phyloP scores from a whole-genome alignment of 2,888 invertebrate species.

The Mongoloraphidia duomilia region DNA sequence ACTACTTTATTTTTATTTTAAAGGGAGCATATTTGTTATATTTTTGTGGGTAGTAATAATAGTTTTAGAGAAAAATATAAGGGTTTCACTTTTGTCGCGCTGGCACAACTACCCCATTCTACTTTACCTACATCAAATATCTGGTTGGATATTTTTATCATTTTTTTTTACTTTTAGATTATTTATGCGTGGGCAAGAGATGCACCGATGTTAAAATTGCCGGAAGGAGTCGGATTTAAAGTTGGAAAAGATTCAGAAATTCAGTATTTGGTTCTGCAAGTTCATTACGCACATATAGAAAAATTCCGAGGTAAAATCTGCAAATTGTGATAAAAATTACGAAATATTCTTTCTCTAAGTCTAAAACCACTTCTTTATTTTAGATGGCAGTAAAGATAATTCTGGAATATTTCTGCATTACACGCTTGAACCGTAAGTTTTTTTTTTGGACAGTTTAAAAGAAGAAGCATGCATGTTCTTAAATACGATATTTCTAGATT shows the following conservation, averaged over 20 bases:
- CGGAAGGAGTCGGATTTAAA: conserved; percentile 81
- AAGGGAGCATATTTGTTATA: conserved; percentile 22
- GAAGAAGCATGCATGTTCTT: background rate
- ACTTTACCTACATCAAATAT: background rate
- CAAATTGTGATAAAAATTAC: conserved; percentile 6
- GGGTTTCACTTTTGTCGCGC: too few species aligned
- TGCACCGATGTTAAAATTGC: conserved; percentile 67
- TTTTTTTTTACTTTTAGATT: conserved; percentile 38
- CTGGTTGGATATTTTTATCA: background rate
- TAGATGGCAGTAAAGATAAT: conserved; percentile 66
- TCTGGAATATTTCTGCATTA: conserved; percentile 74
- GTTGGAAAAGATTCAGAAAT: conserved; percentile 72
- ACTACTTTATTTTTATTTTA: background rate
- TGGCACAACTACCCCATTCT: too few species aligned
- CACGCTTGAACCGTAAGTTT: conserved; percentile 53
- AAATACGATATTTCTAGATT: conserved; percentile 38
- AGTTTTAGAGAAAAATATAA: too few species aligned
- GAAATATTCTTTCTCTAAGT: background rate
- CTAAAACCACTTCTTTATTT: conserved; percentile 21
- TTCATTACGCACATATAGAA: conserved; percentile 63
- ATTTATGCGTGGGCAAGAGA: conserved; percentile 92
- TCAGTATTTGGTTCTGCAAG: conserved; percentile 84
- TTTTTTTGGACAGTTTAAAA: background rate
- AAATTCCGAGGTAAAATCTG: conserved; percentile 40
- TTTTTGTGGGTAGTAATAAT: too few species aligned